Conservation (phyloP, 2,113 vertebrate genomes). For the Cyanoramphus novaezelandiae region DNA sequence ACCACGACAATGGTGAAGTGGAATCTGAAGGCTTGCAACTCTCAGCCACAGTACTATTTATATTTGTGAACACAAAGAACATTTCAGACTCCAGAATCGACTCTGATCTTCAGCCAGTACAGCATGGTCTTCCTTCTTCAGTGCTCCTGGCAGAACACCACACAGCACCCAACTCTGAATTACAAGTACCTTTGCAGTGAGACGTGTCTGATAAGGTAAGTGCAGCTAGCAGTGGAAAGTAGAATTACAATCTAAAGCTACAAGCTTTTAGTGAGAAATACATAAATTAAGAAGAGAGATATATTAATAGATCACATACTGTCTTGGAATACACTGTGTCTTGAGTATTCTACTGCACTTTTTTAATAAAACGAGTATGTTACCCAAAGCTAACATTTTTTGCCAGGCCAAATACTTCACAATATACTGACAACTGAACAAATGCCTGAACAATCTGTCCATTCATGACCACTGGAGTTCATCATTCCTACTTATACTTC, state of each 20-base stretch:
- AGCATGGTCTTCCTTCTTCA: neutral
- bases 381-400: constrained; percentile 5
- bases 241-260: neutral
- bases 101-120: neutral
- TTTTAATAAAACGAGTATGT: neutral
- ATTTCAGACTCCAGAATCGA: neutral
- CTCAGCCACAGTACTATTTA: neutral
- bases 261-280: neutral
- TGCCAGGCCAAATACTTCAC: constrained; percentile 42
- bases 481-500: constrained; percentile 60
- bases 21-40: neutral
- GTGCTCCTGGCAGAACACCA: neutral
- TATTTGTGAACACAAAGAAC: neutral
- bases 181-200: neutral
- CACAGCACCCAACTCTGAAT: neutral
- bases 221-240: neutral
- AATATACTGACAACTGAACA: constrained; percentile 26
- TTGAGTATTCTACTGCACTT: neutral
- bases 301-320: neutral
- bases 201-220: neutral
- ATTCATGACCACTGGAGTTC: constrained; percentile 47
- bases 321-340: neutral
- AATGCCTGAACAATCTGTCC: neutral
- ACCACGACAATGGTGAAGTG: neutral
- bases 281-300: neutral